Conservation (phyloP, 2,797 vertebrate species). For the Microctenopoma stevenorrisi region DNA sequence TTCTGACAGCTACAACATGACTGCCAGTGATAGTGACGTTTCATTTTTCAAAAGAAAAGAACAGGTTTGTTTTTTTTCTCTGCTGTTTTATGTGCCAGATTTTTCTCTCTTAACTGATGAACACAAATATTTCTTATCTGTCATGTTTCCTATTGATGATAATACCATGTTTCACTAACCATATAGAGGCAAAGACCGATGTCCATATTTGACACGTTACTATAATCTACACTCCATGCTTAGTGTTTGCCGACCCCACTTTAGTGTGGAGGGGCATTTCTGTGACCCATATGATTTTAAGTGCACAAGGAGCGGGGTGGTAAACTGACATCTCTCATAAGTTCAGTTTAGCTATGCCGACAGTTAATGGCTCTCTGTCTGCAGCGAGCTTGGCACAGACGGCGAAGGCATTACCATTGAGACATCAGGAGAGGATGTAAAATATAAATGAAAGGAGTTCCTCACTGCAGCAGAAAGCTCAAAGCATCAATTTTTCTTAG, state of each 20-base stretch:
- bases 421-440: constrained; percentile 67
- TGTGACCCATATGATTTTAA: constrained; percentile 62
- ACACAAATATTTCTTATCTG: too few species aligned
- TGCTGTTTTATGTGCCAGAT: not conserved
- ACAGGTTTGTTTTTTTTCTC: constrained; percentile 21
- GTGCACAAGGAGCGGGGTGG: constrained; percentile 48
- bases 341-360: constrained; percentile 62
- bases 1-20: constrained; percentile 55
- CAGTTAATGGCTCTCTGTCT: constrained; percentile 75
- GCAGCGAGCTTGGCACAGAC: constrained; percentile 44
- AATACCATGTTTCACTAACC: constrained; percentile 5
- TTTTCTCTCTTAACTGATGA: not conserved
- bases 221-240: constrained; percentile 3
- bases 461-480: constrained; percentile 37
- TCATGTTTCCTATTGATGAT: not conserved
- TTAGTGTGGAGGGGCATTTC: constrained; percentile 22
- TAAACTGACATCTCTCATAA: constrained; percentile 55
- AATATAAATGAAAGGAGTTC: constrained; percentile 79
- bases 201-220: constrained; percentile 16
- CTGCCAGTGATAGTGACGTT: constrained; percentile 35
- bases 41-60: constrained; percentile 34
- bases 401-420: constrained; percentile 69
- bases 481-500: constrained; percentile 25
- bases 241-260: constrained; percentile 18
- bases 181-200: not conserved